These are phyloP conservation scores for Heliconius eleuchia DNA, from an alignment of 1,140 invertebrate genomes.

Conservation along the genomic window DNA sequence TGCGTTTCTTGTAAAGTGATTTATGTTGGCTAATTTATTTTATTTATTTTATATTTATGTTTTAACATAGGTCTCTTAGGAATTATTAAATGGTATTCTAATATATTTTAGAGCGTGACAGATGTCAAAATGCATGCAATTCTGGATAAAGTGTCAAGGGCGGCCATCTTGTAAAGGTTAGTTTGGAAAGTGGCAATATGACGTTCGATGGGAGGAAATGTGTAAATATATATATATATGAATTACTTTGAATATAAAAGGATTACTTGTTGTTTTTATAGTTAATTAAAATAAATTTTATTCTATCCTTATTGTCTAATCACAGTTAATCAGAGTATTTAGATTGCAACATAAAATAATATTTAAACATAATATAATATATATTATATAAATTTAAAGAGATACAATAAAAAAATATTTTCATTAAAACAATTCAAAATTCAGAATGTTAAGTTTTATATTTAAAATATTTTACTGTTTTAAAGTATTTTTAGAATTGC, in stretches of 20 bases:
- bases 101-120: slow-evolving; percentile 76
- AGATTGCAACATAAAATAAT: too few relatives aligned
- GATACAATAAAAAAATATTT: too few relatives aligned
- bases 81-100: slow-evolving; percentile 49
- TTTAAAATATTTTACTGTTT: too few relatives aligned
- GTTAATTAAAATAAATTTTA: too few relatives aligned
- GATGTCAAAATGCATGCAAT: slow-evolving; percentile 74
- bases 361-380: too few relatives aligned
- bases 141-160: slow-evolving; percentile 66
- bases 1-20: slow-evolving; percentile 21
- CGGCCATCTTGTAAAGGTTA: slow-evolving; percentile 73
- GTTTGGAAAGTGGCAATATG: slow-evolving; percentile 31
- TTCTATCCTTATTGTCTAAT: too few relatives aligned
- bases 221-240: background rate
- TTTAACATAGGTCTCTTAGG: slow-evolving; percentile 23
- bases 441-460: too few relatives aligned
- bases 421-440: too few relatives aligned
- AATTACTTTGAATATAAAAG: too few relatives aligned
- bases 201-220: slow-evolving; percentile 21
- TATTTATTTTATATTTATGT: slow-evolving; percentile 27
- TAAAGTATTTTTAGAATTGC: background rate
- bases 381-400: too few relatives aligned
- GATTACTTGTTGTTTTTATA: too few relatives aligned
- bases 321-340: too few relatives aligned
- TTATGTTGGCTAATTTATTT: slow-evolving; percentile 24